A percentile compares a stretch with the other conserved stretches of the same genome.
Evolutionary conservation across 2,797 vertebrate species (phyloP).

Genomic region (Sebastes steindachneri): DNA sequence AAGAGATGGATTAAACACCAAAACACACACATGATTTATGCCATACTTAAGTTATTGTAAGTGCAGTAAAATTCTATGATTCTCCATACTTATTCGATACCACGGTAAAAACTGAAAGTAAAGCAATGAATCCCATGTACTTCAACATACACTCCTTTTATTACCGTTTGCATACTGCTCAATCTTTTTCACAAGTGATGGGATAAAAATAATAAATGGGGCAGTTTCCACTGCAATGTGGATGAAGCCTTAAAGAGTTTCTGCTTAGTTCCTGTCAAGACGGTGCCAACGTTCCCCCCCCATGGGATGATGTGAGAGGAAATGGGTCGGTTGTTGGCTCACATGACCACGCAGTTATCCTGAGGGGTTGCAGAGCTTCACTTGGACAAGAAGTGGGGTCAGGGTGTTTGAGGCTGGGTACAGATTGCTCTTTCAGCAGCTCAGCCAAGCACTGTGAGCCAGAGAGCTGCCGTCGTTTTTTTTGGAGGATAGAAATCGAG

Average conservation of each 20-base stretch:
- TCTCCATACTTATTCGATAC: too few relatives aligned
- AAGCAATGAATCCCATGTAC: too few relatives aligned
- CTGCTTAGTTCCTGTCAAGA: conserved; percentile 32
- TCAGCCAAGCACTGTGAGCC: background rate
- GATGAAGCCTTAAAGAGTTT: conserved; percentile 12
- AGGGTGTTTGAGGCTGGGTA: conserved; percentile 4
- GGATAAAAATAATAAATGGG: conserved; percentile 7
- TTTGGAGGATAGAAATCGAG: background rate
- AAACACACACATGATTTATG: background rate
- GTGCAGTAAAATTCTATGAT: too few relatives aligned
- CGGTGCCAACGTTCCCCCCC: conserved; percentile 40
- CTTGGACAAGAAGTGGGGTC: conserved; percentile 36
- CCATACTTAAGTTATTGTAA: background rate
- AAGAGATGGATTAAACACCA: conserved; percentile 51
- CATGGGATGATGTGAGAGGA: conserved; percentile 31
- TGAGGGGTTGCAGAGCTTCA: conserved; percentile 30
- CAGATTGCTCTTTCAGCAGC: conserved; percentile 25
- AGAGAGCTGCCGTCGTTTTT: background rate
- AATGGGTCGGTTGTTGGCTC: conserved; percentile 50
- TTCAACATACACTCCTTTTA: too few relatives aligned
- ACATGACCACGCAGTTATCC: conserved; percentile 36
- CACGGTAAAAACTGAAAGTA: too few relatives aligned
- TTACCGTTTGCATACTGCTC: too few relatives aligned
- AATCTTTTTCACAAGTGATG: background rate
- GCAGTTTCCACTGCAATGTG: background rate